phyloP scores from a whole-genome alignment of 23 tunicate species.

The Trididemnum miniatum region DNA sequence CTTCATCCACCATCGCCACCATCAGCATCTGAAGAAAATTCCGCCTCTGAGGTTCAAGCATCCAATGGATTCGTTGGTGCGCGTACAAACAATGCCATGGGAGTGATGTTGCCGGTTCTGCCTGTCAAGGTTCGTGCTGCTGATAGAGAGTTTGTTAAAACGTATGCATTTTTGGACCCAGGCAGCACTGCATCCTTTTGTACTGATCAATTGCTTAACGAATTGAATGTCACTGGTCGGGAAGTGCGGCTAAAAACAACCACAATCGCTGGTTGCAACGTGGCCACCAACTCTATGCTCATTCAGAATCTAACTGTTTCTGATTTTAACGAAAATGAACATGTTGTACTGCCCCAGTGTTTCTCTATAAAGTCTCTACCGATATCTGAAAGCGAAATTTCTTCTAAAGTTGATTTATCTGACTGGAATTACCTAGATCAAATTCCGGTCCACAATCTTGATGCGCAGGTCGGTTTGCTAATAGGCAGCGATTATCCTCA shows the following conservation, averaged over 20 bases:
- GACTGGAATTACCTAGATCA: neutral
- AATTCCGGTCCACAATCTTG: neutral
- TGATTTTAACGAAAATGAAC: constrained; percentile 7
- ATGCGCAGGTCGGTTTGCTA: neutral
- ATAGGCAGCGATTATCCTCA: neutral
- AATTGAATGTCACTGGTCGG: too few relatives aligned
- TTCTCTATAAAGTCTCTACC: constrained; percentile 14
- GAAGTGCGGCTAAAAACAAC: too few relatives aligned
- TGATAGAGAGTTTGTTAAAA: neutral
- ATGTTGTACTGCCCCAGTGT: neutral
- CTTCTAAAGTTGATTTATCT: neutral
- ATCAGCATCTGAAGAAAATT: neutral
- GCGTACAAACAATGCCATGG: neutral
- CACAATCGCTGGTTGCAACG: constrained; percentile 1
- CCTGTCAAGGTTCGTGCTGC: constrained; percentile 3
- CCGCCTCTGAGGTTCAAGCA: neutral
- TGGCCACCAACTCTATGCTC: constrained; percentile 7
- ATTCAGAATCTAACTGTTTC: constrained; percentile 13
- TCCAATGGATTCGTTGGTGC: too few relatives aligned
- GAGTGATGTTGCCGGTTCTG: neutral
- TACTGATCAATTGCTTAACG: neutral
- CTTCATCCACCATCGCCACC: neutral
- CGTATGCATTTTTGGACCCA: constrained; percentile 8
- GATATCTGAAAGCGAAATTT: neutral
- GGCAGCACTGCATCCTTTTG: constrained; percentile 8